These are phyloP conservation scores for Centropus bengalensis DNA, from an alignment of 2,113 vertebrate genomes.

Conservation along the genomic window DNA sequence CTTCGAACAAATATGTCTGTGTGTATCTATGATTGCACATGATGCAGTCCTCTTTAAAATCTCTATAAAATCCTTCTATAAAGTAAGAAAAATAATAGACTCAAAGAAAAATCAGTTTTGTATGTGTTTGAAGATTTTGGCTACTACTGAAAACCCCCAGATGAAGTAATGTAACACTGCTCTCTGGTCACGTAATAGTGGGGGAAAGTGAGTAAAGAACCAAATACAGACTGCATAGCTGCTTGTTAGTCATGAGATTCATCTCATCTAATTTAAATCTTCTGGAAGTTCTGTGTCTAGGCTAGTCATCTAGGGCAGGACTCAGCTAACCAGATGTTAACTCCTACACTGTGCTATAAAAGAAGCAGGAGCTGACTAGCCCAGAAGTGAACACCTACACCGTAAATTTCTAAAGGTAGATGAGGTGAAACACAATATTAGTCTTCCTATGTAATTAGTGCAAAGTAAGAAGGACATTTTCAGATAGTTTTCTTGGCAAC, in stretches of 20 bases:
- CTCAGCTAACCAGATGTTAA: conserved; percentile 52
- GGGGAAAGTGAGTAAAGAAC: background rate
- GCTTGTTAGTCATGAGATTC: background rate
- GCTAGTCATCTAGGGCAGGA: conserved; percentile 15
- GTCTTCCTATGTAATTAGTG: background rate
- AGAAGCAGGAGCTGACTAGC: background rate
- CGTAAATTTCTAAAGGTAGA: background rate
- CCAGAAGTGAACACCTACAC: conserved; percentile 34
- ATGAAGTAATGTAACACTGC: background rate
- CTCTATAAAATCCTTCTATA: background rate
- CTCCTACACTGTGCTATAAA: conserved; percentile 41
- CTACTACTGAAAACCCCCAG: background rate
- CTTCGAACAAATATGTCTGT: background rate
- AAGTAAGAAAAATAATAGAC: background rate
- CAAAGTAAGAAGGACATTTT: background rate
- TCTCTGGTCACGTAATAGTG: background rate
- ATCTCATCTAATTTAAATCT: background rate
- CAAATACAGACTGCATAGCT: background rate
- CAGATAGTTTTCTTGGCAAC: background rate
- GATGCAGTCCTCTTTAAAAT: background rate
- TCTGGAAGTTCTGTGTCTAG: background rate
- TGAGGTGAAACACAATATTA: background rate
- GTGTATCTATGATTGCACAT: background rate
- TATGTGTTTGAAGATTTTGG: background rate
- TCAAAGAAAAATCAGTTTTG: background rate